Conservation (phyloP, 92 coral and sea anemone species). For the Epizoanthus scotinus region DNA sequence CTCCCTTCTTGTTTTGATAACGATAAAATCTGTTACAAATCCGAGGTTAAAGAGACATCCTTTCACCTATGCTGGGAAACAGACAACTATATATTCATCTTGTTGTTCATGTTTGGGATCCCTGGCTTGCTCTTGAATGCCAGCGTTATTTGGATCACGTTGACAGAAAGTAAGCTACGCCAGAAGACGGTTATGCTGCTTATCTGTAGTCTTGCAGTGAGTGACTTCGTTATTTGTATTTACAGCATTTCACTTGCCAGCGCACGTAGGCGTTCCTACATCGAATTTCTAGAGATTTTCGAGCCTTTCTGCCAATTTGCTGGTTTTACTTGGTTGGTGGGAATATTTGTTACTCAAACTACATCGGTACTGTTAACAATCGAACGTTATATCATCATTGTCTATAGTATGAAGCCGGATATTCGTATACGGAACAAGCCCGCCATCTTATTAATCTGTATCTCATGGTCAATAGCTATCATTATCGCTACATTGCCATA, state of each 20-base stretch:
- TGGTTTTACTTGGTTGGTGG: conserved; percentile 74
- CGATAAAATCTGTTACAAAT: neutral
- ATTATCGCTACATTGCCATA: conserved; percentile 61
- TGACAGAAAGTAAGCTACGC: conserved; percentile 17
- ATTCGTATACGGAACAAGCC: conserved; percentile 29
- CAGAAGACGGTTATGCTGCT: conserved; percentile 18
- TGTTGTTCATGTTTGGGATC: conserved; percentile 19
- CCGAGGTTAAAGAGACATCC: conserved; percentile 7
- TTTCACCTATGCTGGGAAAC: conserved; percentile 38
- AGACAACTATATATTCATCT: conserved; percentile 29
- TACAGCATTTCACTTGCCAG: conserved; percentile 24
- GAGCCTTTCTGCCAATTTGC: conserved; percentile 54
- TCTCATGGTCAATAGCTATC: conserved; percentile 61
- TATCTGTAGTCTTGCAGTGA: conserved; percentile 7
- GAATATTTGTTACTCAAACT: conserved; percentile 58
- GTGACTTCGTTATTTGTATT: conserved; percentile 4
- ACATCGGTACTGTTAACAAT: conserved; percentile 65
- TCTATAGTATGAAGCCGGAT: conserved; percentile 70
- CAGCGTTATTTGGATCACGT: conserved; percentile 9
- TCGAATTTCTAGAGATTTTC: conserved; percentile 26
- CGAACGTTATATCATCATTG: conserved; percentile 71
- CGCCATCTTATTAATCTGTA: conserved; percentile 29
- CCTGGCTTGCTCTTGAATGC: conserved; percentile 15
- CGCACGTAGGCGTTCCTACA: conserved; percentile 44
- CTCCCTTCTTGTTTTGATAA: conserved; percentile 22